Evolutionary conservation across 2,888 invertebrate species (phyloP).

Genomic region (Lottia gigantea): DNA sequence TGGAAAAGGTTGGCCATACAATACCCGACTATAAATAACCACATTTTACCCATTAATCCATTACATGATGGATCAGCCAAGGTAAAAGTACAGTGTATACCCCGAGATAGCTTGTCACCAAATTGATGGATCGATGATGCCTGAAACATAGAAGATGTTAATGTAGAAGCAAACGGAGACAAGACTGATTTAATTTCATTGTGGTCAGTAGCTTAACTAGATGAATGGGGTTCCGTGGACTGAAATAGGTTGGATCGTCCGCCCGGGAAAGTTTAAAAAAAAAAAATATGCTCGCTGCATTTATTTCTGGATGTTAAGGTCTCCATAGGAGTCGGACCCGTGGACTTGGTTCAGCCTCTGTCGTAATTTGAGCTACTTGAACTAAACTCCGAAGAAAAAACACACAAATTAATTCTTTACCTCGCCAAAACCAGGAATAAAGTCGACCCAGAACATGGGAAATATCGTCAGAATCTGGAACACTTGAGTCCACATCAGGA

Average conservation of each 20-base stretch:
- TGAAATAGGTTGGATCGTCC: too few species aligned
- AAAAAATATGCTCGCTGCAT: too few species aligned
- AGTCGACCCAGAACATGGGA: conserved; percentile 49
- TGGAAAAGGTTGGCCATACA: conserved; percentile 43
- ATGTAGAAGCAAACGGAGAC: too few species aligned
- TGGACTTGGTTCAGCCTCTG: too few species aligned
- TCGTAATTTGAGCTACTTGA: too few species aligned
- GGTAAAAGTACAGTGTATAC: conserved; percentile 22
- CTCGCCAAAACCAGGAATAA: conserved; percentile 51
- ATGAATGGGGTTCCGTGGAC: too few species aligned
- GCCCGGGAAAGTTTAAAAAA: too few species aligned
- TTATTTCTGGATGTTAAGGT: too few species aligned
- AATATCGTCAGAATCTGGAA: conserved; percentile 38
- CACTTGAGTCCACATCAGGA: conserved; percentile 44
- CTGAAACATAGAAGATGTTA: conserved; percentile 34
- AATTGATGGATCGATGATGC: conserved; percentile 33
- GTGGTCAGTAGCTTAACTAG: too few species aligned
- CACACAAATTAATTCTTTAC: conserved; percentile 30
- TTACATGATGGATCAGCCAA: conserved; percentile 23
- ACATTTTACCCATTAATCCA: conserved; percentile 35
- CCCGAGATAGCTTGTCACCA: conserved; percentile 13
- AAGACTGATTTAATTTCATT: too few species aligned
- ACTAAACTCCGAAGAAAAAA: too few species aligned
- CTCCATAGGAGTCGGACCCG: too few species aligned
- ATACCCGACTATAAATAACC: conserved; percentile 41